Conservation (phyloP, 2,888 invertebrate species). For the Omphaloscelis lunosa region DNA sequence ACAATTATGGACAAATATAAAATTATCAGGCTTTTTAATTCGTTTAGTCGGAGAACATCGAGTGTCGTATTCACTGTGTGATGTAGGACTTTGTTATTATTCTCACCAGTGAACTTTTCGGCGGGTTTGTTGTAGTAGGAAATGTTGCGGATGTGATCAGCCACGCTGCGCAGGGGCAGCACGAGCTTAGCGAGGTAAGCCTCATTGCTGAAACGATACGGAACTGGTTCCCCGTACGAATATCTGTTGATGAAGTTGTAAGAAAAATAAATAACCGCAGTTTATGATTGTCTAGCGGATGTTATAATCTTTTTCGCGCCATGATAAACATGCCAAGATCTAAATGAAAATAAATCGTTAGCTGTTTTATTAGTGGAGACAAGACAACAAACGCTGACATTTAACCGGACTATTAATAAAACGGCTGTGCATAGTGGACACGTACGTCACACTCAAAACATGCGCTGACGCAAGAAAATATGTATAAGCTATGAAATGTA, state of each 20-base stretch:
- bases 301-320: slow-evolving; percentile 39
- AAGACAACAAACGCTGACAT: slow-evolving; percentile 85
- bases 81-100: slow-evolving; percentile 60
- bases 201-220: slow-evolving; percentile 92
- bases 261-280: slow-evolving; percentile 43
- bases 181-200: slow-evolving; percentile 93
- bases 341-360: slow-evolving; percentile 81
- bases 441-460: slow-evolving; percentile 76
- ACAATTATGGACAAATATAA: slow-evolving; percentile 55
- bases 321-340: slow-evolving; percentile 62
- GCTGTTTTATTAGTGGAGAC: slow-evolving; percentile 77
- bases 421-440: slow-evolving; percentile 67
- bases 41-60: slow-evolving; percentile 67
- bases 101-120: slow-evolving; percentile 92
- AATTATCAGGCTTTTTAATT: slow-evolving; percentile 64
- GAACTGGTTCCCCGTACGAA: slow-evolving; percentile 87
- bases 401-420: slow-evolving; percentile 87
- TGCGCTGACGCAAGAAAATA: slow-evolving; percentile 60
- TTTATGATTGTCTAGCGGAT: slow-evolving; percentile 53
- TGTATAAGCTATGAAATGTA: slow-evolving; percentile 79
- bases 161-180: slow-evolving; percentile 92
- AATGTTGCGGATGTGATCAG: slow-evolving; percentile 91
- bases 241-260: slow-evolving; percentile 84
- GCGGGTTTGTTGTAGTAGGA: slow-evolving; percentile 93
- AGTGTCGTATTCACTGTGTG: slow-evolving; percentile 60